Evolutionary conservation across 2,113 vertebrate species (phyloP).

Genomic region (Takifugu flavidus): DNA sequence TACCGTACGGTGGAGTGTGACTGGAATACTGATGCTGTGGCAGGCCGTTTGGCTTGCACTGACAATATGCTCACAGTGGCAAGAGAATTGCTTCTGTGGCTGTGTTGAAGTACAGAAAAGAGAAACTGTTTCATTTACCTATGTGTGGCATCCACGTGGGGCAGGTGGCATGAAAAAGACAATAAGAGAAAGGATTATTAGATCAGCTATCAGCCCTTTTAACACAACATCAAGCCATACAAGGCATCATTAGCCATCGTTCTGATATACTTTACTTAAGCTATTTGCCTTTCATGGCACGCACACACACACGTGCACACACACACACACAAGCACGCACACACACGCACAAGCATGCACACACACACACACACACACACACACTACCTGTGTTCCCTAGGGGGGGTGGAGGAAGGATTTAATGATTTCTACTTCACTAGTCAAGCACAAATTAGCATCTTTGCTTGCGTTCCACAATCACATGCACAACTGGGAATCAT

Average conservation of each 20-base stretch:
- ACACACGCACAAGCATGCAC: too few species aligned
- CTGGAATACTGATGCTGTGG: conserved; percentile 25
- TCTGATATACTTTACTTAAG: conserved; percentile 29
- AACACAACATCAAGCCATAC: conserved; percentile 14
- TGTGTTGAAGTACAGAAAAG: not conserved
- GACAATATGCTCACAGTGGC: conserved; percentile 3
- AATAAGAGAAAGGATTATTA: conserved; percentile 21
- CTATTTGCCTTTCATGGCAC: conserved; percentile 17
- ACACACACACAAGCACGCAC: too few species aligned
- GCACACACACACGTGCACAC: too few species aligned
- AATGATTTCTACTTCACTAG: conserved; percentile 65
- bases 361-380: too few species aligned
- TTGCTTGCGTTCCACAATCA: conserved; percentile 28
- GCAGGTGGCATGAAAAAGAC: conserved; percentile 28
- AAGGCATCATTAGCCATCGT: conserved; percentile 8
- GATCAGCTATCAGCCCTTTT: conserved; percentile 23
- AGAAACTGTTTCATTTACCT: conserved; percentile 53
- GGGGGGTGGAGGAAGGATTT: conserved; percentile 5
- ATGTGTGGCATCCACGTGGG: conserved; percentile 33
- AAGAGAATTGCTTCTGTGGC: not conserved
- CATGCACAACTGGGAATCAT: conserved; percentile 57
- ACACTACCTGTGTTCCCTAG: too few species aligned
- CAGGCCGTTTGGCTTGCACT: conserved; percentile 19
- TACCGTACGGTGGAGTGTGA: not conserved
- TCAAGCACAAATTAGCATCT: conserved; percentile 68